A percentile compares a stretch with the other conserved stretches of the same genome.
Conservation (phyloP, 2,888 invertebrate genomes). For the Eristalinus aeneus region DNA sequence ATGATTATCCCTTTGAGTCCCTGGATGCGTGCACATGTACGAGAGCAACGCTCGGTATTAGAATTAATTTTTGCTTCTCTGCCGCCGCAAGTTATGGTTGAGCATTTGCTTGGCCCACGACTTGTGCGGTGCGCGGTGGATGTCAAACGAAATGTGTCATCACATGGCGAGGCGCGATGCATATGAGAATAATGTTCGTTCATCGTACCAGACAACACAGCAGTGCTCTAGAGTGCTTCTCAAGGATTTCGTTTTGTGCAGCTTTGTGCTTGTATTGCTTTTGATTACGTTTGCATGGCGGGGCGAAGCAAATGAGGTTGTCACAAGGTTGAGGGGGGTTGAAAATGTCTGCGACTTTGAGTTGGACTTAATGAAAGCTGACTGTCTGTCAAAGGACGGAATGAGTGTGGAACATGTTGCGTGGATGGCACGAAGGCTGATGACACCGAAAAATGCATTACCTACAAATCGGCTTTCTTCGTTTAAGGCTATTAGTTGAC, state of each 20-base stretch:
- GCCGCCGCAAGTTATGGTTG: neutral
- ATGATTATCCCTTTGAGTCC: constrained; percentile 63
- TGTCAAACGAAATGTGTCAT: constrained; percentile 30
- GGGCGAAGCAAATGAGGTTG: neutral
- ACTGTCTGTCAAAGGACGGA: neutral
- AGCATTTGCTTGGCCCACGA: neutral
- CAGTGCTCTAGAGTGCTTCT: neutral
- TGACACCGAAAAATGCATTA: neutral
- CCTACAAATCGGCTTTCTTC: neutral
- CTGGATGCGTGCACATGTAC: constrained; percentile 28
- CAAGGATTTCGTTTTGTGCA: neutral
- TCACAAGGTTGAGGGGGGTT: neutral
- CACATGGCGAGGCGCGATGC: neutral
- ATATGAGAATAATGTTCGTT: neutral
- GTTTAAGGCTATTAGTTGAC: too few relatives aligned
- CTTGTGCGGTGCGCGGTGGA: neutral
- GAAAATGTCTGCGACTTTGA: neutral
- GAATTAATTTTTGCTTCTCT: constrained; percentile 12
- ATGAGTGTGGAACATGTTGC: neutral
- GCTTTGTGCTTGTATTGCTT: neutral
- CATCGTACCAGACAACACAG: neutral
- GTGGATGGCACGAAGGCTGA: neutral
- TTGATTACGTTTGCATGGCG: neutral
- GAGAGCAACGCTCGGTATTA: constrained; percentile 44
- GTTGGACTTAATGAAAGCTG: neutral